Percentiles rank a stretch among this genome's conserved stretches.
These are phyloP conservation scores for Schizaphis graminum DNA, from an alignment of 2,888 invertebrate genomes.

Conservation along the genomic window DNA sequence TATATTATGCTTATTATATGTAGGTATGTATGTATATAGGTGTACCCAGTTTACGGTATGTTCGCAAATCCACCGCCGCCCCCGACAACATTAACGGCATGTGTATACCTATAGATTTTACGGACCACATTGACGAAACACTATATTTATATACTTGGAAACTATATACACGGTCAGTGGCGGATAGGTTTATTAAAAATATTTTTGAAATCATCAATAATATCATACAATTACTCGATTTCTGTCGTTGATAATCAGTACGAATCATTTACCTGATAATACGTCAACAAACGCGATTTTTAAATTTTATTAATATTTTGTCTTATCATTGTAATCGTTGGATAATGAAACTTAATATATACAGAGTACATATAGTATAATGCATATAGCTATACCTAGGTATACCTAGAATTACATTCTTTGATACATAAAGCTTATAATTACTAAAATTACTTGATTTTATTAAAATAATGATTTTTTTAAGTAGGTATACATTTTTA, in stretches of 20 bases:
- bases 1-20: not conserved
- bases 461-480: too few species aligned
- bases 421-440: too few species aligned
- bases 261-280: not conserved
- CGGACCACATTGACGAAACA: not conserved
- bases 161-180: not conserved
- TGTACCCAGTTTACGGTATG: not conserved
- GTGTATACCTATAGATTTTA: not conserved
- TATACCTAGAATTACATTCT: too few species aligned
- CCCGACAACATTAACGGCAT: slow-evolving; percentile 15
- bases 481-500: too few species aligned
- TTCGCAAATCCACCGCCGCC: not conserved
- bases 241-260: not conserved
- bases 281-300: not conserved
- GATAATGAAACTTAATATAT: not conserved
- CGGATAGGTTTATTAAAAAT: not conserved
- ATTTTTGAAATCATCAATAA: not conserved
- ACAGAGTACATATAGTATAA: not conserved
- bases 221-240: not conserved
- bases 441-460: too few species aligned
- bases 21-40: not conserved
- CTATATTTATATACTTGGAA: not conserved
- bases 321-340: not conserved
- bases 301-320: not conserved
- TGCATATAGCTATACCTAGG: too few species aligned